Conservation (phyloP, 2,797 vertebrate genomes). For the Cirrhinus molitorella region DNA sequence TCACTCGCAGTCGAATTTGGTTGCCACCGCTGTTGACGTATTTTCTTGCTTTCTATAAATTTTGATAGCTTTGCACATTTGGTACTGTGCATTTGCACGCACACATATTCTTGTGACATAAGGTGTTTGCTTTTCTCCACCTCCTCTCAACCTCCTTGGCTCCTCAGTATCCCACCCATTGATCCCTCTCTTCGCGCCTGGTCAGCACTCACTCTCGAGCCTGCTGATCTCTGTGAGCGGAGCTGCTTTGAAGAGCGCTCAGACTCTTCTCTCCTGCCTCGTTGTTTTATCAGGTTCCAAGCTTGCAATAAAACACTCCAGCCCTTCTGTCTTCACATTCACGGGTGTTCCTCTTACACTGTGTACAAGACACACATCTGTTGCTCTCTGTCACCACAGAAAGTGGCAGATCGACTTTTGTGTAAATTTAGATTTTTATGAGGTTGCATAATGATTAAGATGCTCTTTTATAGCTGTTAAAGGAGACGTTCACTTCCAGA, state of each 20-base stretch:
- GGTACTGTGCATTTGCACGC: not conserved
- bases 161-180: constrained; percentile 57
- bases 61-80: not conserved
- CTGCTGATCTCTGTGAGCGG: constrained; percentile 53
- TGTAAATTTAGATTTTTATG: not conserved
- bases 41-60: not conserved
- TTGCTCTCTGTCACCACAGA: constrained; percentile 3
- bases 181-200: constrained; percentile 63
- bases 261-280: constrained; percentile 35
- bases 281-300: constrained; percentile 47
- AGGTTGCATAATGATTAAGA: not conserved
- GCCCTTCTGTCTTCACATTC: not conserved
- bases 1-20: not conserved
- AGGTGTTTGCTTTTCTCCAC: constrained; percentile 17
- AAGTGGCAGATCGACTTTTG: not conserved
- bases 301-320: constrained; percentile 31
- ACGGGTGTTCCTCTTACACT: not conserved
- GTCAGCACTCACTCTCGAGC: constrained; percentile 63
- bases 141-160: constrained; percentile 45
- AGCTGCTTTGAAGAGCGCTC: constrained; percentile 42
- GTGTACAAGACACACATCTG: not conserved
- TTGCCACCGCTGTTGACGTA: not conserved
- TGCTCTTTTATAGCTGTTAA: no score
- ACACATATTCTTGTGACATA: not conserved
- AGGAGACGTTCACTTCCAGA: no score